A percentile compares a stretch with the other conserved stretches of the same genome.
phyloP scores from a whole-genome alignment of 2,113 vertebrate species.

The Stegostoma tigrinum region DNA sequence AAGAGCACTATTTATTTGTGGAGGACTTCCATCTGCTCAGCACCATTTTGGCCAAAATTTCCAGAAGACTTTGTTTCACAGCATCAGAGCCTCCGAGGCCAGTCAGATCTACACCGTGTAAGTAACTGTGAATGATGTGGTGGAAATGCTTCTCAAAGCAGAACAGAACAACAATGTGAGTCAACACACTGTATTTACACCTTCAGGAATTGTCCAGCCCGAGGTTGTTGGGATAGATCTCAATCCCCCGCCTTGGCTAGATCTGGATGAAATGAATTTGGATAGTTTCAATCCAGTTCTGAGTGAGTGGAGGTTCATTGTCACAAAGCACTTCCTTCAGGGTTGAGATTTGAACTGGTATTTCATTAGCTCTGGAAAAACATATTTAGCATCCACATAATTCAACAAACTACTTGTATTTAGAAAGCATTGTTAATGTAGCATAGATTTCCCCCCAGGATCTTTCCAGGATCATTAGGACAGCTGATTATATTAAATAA shows the following conservation, averaged over 20 bases:
- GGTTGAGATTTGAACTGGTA: neutral
- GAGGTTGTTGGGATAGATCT: neutral
- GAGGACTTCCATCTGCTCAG: constrained; percentile 61
- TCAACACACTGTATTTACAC: neutral
- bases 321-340: neutral
- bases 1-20: constrained; percentile 62
- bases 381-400: neutral
- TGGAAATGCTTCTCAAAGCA: neutral
- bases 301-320: neutral
- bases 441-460: neutral
- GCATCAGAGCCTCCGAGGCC: constrained; percentile 72
- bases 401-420: neutral
- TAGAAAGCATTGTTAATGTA: neutral
- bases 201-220: neutral
- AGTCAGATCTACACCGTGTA: constrained; percentile 52
- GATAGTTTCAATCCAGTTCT: neutral
- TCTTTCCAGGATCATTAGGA: neutral
- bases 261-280: neutral
- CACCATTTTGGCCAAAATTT: constrained; percentile 59
- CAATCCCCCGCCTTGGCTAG: no score
- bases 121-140: constrained; percentile 13
- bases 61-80: constrained; percentile 67
- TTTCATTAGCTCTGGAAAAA: neutral
- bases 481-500: neutral
- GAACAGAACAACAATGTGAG: no score